These are phyloP conservation scores for Aphidius ervi DNA, from an alignment of 1,140 invertebrate species.

Conservation along the genomic window DNA sequence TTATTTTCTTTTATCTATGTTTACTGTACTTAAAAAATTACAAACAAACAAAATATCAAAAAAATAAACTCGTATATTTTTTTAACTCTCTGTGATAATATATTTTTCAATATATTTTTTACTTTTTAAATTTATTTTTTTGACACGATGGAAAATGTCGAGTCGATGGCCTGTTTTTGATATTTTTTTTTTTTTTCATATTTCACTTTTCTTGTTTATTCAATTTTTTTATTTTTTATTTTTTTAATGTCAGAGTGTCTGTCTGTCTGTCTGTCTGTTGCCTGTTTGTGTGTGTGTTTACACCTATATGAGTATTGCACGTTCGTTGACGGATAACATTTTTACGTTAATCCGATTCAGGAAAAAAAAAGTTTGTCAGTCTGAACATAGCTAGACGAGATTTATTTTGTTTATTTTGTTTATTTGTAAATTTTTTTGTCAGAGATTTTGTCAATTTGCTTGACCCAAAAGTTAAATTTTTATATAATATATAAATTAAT, in stretches of 20 bases:
- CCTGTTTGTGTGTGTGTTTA: too few relatives aligned
- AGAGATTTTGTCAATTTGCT: not conserved
- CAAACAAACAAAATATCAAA: too few relatives aligned
- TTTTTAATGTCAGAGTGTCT: conserved; percentile 26
- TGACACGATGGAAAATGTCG: too few relatives aligned
- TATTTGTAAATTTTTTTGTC: not conserved
- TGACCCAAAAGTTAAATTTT: too few relatives aligned
- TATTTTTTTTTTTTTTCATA: conserved; percentile 19
- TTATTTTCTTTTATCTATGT: too few relatives aligned
- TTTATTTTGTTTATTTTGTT: conserved; percentile 10
- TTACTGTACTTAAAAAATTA: too few relatives aligned
- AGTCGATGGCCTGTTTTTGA: not conserved
- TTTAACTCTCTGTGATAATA: too few relatives aligned
- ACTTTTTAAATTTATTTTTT: too few relatives aligned
- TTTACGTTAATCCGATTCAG: conserved; percentile 34
- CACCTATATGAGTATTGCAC: conserved; percentile 17
- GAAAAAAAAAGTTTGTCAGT: conserved; percentile 30
- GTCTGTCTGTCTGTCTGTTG: too few relatives aligned
- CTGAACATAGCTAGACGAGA: not conserved
- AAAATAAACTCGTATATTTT: too few relatives aligned
- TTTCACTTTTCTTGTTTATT: conserved; percentile 26
- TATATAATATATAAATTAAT: too few relatives aligned
- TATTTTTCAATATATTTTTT: too few relatives aligned
- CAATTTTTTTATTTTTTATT: conserved; percentile 9
- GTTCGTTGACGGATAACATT: conserved; percentile 32